Base-by-base conservation (phyloP, 2,797 vertebrate species). In the Pseudochirops cupreus region DNA sequence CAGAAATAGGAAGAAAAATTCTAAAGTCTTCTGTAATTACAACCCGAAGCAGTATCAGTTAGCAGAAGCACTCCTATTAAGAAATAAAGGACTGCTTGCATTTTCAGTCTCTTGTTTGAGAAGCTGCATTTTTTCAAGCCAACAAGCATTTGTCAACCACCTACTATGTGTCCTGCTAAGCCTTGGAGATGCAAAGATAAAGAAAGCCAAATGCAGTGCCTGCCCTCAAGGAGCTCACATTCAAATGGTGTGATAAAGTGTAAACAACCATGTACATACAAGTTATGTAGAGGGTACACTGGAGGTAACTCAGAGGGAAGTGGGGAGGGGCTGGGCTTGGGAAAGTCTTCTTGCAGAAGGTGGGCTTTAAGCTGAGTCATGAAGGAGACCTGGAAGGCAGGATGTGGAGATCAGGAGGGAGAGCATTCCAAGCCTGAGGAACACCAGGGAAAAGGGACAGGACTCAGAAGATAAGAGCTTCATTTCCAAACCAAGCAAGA, bases 401-500 rank as follows among this genome's bases (percentile, higher is more conserved):
- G 21, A 82, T 46, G 9, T 10, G 7, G 39, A 87, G 16, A 50
- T 87, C 7, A 50, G 46, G 16, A 74, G 16, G 39, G 39, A 87
- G 39, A 87, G 24, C 39, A 50, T 46, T 87, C 3, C 74, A 26
- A 7, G 92, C 58, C 56, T 92, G 39, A 58, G 91, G 91, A 94
- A 94, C 92, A 31, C 74, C 26, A 11, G 59, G 55, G 39, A 74
- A 89, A 93, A 95, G 67, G 93, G 67, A 31, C 55, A 94, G 94
- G 82, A 94, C 53, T 95, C 21, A 89, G 94, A 93, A 58, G 94
- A 92, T 74, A 39, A 93, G 1, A 33, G 0, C 0, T 2, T 96
- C 74, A 50, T 96, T 93, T 96, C 90, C 87, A 56, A 97, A 93
- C 16, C 58, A 67, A 58, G 46, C 11, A 95, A 87, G 62, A 93